Evolutionary conservation across 1,140 invertebrate genomes (phyloP), one percentile per base, ranked within the genome.

Genomic region (Archivesica marissinica): DNA sequence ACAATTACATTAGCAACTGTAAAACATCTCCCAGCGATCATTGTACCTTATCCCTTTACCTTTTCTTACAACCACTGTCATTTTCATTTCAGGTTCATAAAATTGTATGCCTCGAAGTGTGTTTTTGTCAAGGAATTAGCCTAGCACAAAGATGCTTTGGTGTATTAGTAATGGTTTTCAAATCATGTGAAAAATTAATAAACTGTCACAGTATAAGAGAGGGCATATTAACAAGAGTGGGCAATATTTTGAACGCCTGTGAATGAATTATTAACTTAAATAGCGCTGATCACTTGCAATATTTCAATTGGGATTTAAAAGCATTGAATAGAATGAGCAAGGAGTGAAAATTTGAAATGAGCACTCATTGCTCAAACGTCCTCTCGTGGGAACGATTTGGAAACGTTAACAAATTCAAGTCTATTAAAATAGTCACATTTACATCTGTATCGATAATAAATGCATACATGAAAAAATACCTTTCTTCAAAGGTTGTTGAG

Each of bases 171-270:
- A 7, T 72, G 41, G 39, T 41, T 47, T 72, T 47, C 68, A 72
- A 72, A 72, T 50, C 39, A 72, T 72, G 68, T 44, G 68, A 72
- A 72, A 72, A 72, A 72, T 72, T 72, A 72, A 72, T 72, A 72
- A 72, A 72, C 68, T 72, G 68, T 72, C 68, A 72, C 50, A 72
- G 41, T 47, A 17, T 72, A 20, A 25, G 41, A 72, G 25, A 44
- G 39, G 35, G 33, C 50, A 52, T 47, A 6, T 15, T 72, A 72
- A 72, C 41, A 11, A 72, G 38, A 25, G 35, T 25, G 50, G 68
- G 50, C 68, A 72, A 50, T 72, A 47, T 33, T 33, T 72, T 25
- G 41, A 72, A 72, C 50, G 68, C n/a, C 44, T 47, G 15, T 72
- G 41, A 50, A 72, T 20, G 39, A 72, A 50, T 72, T 72, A 72